A percentile compares a stretch with the other conserved stretches of the same genome.
Conservation (phyloP, 1,140 invertebrate genomes). For the Pomacea maculata region DNA sequence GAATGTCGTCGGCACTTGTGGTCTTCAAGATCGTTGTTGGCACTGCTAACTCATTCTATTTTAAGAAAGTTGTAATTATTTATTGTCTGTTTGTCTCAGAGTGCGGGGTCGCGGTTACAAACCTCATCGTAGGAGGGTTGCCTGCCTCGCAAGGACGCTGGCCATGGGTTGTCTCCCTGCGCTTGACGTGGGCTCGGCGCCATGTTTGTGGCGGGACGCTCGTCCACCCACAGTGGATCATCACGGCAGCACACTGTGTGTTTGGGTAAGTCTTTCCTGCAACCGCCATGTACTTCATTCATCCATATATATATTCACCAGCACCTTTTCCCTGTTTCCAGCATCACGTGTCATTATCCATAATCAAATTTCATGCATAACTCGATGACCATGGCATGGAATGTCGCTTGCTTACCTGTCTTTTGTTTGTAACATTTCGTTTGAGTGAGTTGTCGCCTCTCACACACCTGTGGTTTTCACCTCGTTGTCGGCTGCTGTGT, state of each 20-base stretch:
- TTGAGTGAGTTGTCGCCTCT: no score
- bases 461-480: no score
- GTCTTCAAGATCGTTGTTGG: no score
- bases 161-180: conserved; percentile 54
- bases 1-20: no score
- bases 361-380: no score
- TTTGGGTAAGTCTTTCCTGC: conserved; percentile 61
- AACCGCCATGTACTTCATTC: background rate
- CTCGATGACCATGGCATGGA: no score
- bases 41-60: no score
- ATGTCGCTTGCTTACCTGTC: no score
- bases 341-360: background rate
- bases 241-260: conserved; percentile 69
- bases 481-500: no score
- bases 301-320: background rate
- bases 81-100: conserved; percentile 21
- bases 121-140: conserved; percentile 48
- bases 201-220: conserved; percentile 64
- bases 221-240: conserved; percentile 62
- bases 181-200: conserved; percentile 39
- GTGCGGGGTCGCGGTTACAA: conserved; percentile 38
- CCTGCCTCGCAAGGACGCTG: conserved; percentile 40
- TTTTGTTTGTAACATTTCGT: no score
- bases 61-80: background rate
- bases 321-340: background rate